These are phyloP conservation scores for Tachypleus tridentatus DNA, from an alignment of 1,140 invertebrate genomes.

Conservation along the genomic window DNA sequence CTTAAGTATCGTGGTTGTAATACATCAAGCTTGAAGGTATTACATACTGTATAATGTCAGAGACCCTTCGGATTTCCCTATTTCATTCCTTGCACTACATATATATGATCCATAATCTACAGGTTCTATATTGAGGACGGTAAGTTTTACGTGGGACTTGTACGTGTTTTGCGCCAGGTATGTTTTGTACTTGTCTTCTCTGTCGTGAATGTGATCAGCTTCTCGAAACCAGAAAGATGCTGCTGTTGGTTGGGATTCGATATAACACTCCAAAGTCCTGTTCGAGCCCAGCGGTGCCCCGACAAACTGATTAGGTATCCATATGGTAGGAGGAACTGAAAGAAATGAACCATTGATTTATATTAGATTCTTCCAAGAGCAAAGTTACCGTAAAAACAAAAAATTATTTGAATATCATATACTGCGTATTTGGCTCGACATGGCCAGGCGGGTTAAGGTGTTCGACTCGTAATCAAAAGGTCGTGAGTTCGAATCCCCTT, in stretches of 20 bases:
- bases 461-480: too few relatives aligned
- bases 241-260: slow-evolving; percentile 25
- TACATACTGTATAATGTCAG: slow-evolving; percentile 73
- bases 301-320: slow-evolving; percentile 35
- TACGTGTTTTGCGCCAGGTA: neutral
- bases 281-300: slow-evolving; percentile 31
- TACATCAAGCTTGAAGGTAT: neutral
- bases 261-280: slow-evolving; percentile 33
- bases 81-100: slow-evolving; percentile 81
- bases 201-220: slow-evolving; percentile 32
- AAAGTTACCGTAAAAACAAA: too few relatives aligned
- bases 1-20: neutral
- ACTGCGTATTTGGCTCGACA: too few relatives aligned
- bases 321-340: slow-evolving; percentile 34
- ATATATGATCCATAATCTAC: slow-evolving; percentile 74
- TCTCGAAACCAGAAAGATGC: slow-evolving; percentile 33
- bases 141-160: slow-evolving; percentile 8
- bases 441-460: too few relatives aligned
- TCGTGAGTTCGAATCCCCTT: too few relatives aligned
- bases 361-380: too few relatives aligned
- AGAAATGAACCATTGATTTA: neutral
- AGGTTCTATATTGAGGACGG: slow-evolving; percentile 16
- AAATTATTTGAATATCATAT: too few relatives aligned
- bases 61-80: slow-evolving; percentile 77
- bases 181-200: slow-evolving; percentile 8